Evolutionary conservation across 2,888 invertebrate genomes (phyloP), one percentile per base, ranked within the genome.

Genomic region (Aspidiotus rigidus): DNA sequence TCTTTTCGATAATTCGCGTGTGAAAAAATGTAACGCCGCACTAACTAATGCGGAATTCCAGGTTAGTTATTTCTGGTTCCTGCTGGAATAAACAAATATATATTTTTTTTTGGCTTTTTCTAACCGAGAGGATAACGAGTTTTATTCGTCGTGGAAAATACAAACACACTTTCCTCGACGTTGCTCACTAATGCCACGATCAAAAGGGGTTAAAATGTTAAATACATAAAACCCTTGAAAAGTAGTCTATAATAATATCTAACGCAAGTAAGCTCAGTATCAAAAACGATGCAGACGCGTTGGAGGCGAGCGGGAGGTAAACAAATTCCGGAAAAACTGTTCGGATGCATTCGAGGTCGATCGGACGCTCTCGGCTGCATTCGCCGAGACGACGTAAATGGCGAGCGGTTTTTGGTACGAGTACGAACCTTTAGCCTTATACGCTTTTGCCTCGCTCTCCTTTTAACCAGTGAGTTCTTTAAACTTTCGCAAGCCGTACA

Each of bases 181-280:
- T 49, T 49, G 49, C 49, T 49, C n/a, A 11, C 49, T n/a, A 49
- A 11, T 49, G 49, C 49, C 49, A n/a, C 49, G 49, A 59, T 59
- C 59, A 39, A 59, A 59, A 59, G 11, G 59, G 59, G 59, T 59
- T 59, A 59, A 59, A 59, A 59, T 59, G 59, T 59, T 59, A 59
- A 59, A 59, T 59, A 59, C 17, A 59, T 59, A 28, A 59, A 59
- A 59, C 59, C 59, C 59, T 59, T 28, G 59, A 59, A 59, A 59
- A 59, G 59, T 59, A 59, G 17, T 28, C 28, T 28, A 28, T 28
- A 28, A 59, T 28, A 59, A n/a, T 49, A 49, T 49, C 49, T 59
- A 28, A 28, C 28, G 28, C 28, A 28, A 28, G 28, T 28, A 28
- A 28, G 28, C 28, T 28, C 28, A 28, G 28, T 28, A 28, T 28